Evolutionary conservation across 2,888 invertebrate genomes (phyloP).

Genomic region (Diarsia brunnea): DNA sequence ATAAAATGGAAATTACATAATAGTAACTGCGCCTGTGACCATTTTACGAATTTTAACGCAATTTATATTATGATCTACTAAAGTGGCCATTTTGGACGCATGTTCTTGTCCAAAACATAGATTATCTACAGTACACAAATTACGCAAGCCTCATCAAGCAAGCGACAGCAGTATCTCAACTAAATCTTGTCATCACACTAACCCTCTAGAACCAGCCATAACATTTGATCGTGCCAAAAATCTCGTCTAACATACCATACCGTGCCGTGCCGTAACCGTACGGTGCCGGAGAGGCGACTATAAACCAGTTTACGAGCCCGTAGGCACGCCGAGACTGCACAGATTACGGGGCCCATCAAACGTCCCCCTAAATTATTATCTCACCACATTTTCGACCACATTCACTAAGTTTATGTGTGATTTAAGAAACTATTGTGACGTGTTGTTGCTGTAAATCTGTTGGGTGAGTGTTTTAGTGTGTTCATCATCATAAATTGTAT

Average conservation of each 20-base stretch:
- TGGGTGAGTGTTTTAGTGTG: conserved; percentile 31
- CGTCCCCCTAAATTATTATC: conserved; percentile 69
- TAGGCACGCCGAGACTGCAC: conserved; percentile 57
- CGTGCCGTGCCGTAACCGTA: conserved; percentile 44
- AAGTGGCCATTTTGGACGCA: too few species aligned
- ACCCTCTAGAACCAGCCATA: conserved; percentile 41
- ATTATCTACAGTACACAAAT: not conserved
- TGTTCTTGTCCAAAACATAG: conserved; percentile 8
- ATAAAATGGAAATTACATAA: too few species aligned
- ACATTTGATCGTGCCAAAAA: conserved; percentile 60
- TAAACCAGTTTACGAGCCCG: conserved; percentile 68
- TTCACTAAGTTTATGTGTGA: conserved; percentile 63
- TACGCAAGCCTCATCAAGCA: conserved; percentile 18
- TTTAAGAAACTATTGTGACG: conserved; percentile 58
- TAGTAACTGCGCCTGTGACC: too few species aligned
- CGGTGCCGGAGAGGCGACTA: conserved; percentile 58
- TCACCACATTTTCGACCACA: conserved; percentile 67
- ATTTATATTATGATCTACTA: too few species aligned
- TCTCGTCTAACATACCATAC: conserved; percentile 51
- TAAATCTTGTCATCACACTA: conserved; percentile 42
- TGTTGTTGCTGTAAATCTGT: conserved; percentile 49
- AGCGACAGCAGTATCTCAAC: conserved; percentile 35
- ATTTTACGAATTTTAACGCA: too few species aligned
- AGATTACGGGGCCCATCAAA: conserved; percentile 68
- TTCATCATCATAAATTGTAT: conserved; percentile 37